These are phyloP conservation scores for Coboldia fuscipes DNA, from an alignment of 1,140 invertebrate species.

Conservation along the genomic window DNA sequence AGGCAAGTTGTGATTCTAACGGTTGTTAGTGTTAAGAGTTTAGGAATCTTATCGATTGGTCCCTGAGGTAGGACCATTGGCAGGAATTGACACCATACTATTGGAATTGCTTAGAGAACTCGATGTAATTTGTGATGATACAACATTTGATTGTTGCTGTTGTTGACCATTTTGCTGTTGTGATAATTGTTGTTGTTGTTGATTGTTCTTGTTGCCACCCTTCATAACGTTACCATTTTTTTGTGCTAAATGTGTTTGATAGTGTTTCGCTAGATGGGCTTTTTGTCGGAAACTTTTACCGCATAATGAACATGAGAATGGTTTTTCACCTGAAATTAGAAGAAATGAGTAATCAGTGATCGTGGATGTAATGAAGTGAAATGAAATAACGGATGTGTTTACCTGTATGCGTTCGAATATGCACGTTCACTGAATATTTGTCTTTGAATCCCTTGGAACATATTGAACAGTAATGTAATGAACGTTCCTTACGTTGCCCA, in stretches of 20 bases:
- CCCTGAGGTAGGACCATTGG: too few species aligned
- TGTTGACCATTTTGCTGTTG: background rate
- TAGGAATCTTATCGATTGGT: too few species aligned
- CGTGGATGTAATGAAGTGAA: background rate
- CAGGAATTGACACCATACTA: too few species aligned
- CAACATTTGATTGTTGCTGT: constrained; percentile 5
- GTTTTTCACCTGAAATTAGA: constrained; percentile 38
- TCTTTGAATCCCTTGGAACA: constrained; percentile 86
- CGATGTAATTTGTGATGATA: too few species aligned
- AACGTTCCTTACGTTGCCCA: constrained; percentile 53
- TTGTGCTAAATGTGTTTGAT: constrained; percentile 80
- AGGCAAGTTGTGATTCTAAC: too few species aligned
- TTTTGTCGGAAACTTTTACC: constrained; percentile 87
- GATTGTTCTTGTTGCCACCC: constrained; percentile 1
- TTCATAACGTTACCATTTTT: constrained; percentile 27
- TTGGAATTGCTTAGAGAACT: too few species aligned
- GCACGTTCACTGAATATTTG: constrained; percentile 82
- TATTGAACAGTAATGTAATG: constrained; percentile 73
- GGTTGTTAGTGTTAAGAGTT: too few species aligned
- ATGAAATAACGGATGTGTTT: background rate
- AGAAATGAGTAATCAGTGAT: background rate
- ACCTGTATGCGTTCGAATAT: constrained; percentile 75
- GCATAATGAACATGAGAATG: constrained; percentile 70
- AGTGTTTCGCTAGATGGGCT: constrained; percentile 91
- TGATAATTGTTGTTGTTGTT: constrained; percentile 1